Evolutionary conservation across 1,140 invertebrate genomes (phyloP), one percentile per base, ranked within the genome.

Genomic region (Hormaphis cornu): DNA sequence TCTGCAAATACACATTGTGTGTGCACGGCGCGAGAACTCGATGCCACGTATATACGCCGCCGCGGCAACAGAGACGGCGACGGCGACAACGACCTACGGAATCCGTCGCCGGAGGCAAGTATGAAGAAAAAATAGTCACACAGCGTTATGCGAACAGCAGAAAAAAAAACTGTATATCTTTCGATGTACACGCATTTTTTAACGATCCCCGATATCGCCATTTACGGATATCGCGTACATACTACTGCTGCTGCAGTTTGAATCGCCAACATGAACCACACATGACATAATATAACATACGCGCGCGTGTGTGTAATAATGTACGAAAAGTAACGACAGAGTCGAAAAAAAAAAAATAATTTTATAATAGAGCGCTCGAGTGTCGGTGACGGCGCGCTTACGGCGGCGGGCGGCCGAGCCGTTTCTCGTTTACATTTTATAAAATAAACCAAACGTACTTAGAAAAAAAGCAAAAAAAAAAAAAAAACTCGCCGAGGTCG

Each of bases 41-140:
- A 12, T 66, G 28, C 40, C 58, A 42, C 56, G 24, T 26, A 63
- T 24, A 18, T 16, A 12, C 37, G 28, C 58, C 50, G 9, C 26
- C 52, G 20, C n/a, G 16, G 6, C 20, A 7, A 20, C 59, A 48
- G 10, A 10, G 6, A 18, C 14, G 26, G 12, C 1, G 14, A 7
- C 48, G 20, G 50, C 14, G 42, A 44, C 61, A 44, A 48, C 44
- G 61, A 66, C 61, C 61, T 66, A 66, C 50, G 61, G 61, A 66
- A 66, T 66, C 61, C 44, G 44, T 66, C 33, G 61, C 61, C 61
- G 20, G 44, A 66, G 61, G 61, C 44, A 24, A 46, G 50, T 66
- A 54, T n/a, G 20, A 58, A 40, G 40, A 7, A 58, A 42, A 59
- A 63, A 30, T 33, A 66, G 7, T 20, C 7, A 46, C 28, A 50